Evolutionary conservation across 2,113 vertebrate genomes (phyloP).

Genomic region (Tragelaphus strepsiceros): DNA sequence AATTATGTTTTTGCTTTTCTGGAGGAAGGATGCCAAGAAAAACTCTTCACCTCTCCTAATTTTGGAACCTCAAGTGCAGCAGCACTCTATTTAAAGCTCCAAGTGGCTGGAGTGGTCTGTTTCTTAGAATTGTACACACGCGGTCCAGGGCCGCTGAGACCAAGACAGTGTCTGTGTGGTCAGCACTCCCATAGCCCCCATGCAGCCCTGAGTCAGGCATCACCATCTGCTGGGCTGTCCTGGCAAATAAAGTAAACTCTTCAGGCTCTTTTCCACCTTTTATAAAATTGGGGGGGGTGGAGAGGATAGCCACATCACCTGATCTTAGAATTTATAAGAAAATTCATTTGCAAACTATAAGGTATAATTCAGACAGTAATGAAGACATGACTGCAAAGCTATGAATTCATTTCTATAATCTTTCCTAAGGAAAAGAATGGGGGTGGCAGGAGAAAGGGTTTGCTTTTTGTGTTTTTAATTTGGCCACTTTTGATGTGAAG

Average conservation of each 20-base stretch:
- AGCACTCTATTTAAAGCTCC: background rate
- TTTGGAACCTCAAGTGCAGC: background rate
- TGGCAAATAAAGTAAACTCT: background rate
- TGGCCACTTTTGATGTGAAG: background rate
- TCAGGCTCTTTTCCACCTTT: background rate
- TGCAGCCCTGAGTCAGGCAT: background rate
- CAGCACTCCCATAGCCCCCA: background rate
- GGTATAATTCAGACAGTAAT: background rate
- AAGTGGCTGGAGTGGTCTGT: background rate
- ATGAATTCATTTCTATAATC: background rate
- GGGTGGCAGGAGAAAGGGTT: background rate
- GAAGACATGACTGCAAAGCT: background rate
- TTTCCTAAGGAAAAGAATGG: background rate
- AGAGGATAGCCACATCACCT: background rate
- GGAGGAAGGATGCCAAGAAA: background rate
- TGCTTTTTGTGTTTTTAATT: background rate
- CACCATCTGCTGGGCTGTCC: background rate
- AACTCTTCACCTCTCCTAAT: background rate
- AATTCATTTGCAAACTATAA: background rate
- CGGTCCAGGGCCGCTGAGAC: background rate
- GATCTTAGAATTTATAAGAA: background rate
- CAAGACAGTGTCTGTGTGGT: background rate
- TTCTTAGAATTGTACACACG: rapidly evolving
- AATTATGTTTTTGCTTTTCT: background rate
- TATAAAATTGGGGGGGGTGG: background rate